These are phyloP conservation scores for Leptopilina clavipes DNA, from an alignment of 1,140 invertebrate genomes.

Conservation along the genomic window DNA sequence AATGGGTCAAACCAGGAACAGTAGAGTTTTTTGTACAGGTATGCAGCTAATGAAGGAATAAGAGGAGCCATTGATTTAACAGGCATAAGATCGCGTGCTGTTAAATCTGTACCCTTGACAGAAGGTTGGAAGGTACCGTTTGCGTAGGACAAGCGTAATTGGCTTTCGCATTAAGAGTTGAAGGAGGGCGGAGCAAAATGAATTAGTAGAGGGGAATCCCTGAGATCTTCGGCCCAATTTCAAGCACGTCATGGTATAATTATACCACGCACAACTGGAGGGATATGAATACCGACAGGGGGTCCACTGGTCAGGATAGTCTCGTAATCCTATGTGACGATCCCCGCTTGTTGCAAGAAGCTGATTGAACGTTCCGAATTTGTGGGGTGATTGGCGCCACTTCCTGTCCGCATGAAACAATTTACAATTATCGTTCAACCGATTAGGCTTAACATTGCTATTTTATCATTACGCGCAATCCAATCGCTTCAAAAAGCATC, in stretches of 20 bases:
- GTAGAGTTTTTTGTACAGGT: too few species aligned
- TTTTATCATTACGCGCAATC: conserved; percentile 10
- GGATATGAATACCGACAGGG: conserved; percentile 30
- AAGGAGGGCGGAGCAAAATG: conserved; percentile 37
- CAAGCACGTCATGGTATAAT: conserved; percentile 42
- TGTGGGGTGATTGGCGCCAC: background rate
- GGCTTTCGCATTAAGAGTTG: conserved; percentile 38
- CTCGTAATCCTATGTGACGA: conserved; percentile 4
- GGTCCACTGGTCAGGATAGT: conserved; percentile 5
- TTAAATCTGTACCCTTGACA: conserved; percentile 12
- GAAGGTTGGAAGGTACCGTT: background rate
- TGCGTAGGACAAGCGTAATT: conserved; percentile 38
- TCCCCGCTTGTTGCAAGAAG: background rate
- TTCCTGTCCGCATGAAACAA: conserved; percentile 16
- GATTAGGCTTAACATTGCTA: background rate
- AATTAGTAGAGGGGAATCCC: conserved; percentile 40
- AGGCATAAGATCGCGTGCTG: conserved; percentile 6
- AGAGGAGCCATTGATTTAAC: conserved; percentile 1
- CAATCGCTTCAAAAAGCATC: background rate
- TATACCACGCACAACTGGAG: conserved; percentile 35
- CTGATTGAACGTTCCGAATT: conserved; percentile 14
- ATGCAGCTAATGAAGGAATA: conserved; percentile 2
- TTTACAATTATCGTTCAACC: conserved; percentile 8
- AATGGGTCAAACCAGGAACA: too few species aligned
- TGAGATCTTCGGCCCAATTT: conserved; percentile 40